Base-by-base conservation (phyloP, 2,797 vertebrate species). In the Hydrocynus forskahlii region DNA sequence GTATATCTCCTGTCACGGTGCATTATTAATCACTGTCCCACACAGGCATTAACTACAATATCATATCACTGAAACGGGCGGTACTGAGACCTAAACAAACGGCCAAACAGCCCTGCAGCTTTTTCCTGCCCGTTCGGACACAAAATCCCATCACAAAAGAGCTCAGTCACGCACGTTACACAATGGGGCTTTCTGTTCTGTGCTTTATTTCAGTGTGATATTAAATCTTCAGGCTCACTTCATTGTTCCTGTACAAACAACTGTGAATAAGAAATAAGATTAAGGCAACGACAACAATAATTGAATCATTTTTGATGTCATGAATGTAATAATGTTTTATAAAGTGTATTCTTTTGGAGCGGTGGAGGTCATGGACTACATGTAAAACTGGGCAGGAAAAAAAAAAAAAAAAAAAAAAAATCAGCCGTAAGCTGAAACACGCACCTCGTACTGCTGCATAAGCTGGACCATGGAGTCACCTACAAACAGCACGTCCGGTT, bases 391-490 rank as follows among this genome's bases (percentile, higher is more conserved):
- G 10, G 21, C 14, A 16, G 55, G 17, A 35, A 35, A 35, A 35
- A 19, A 76, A 35, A 35, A 21, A 35, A 35, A 35, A 35, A 19
- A 76, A 21, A 35, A 35, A 35, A 35, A 19, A 76, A 35, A 35
- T 40, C 23, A 62, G 8, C 45, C 21, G 9, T 38, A 19, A 13
- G 17, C 25, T 73, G 17, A 21, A 72, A 50, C 52, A 81, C 88
- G 99, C 88, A 99, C 97, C 96, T 99, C 97, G 1, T 95, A 96
- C 73, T 99, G 98, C 89, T 97, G 96, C 88, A 99, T 95, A 73
- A 99, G 87, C 86, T 99, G 98, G 63, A 98, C 93, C 97, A 99
- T 97, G 81, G 96, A 99, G 90, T 99, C 98, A 0, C 98, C 98
- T 38, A 99, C 94, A 85, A 99, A 99, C 64, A 99, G 94, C 76